phyloP scores from a whole-genome alignment of 2,797 vertebrate species.

The Serranus cabrilla region DNA sequence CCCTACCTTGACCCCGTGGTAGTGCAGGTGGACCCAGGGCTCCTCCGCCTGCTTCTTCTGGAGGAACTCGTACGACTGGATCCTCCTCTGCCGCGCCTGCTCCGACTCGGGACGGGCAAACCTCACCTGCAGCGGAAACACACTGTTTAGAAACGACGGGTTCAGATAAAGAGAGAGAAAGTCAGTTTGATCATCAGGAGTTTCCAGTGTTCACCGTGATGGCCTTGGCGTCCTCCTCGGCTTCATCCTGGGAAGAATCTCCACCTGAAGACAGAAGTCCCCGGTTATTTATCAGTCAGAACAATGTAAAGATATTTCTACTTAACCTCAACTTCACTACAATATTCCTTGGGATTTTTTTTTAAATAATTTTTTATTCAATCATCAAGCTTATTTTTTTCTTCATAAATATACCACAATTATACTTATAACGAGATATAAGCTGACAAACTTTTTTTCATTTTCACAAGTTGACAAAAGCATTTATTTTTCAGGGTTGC shows the following conservation, averaged over 20 bases:
- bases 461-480: too few species aligned
- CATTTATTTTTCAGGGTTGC: too few species aligned
- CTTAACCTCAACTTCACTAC: too few species aligned
- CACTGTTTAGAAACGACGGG: neutral
- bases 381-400: neutral
- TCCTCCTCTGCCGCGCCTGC: slow-evolving; percentile 94
- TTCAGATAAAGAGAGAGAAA: neutral
- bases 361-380: too few species aligned
- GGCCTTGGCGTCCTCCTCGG: slow-evolving; percentile 96
- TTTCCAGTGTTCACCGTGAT: slow-evolving; percentile 89
- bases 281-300: neutral
- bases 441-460: too few species aligned
- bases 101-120: slow-evolving; percentile 96
- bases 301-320: neutral
- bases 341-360: too few species aligned
- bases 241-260: slow-evolving; percentile 99
- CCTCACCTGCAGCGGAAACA: slow-evolving; percentile 85
- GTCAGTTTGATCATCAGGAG: neutral
- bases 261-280: slow-evolving; percentile 85
- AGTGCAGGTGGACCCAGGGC: slow-evolving; percentile 94
- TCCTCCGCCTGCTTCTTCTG: slow-evolving; percentile 98
- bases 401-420: neutral
- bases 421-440: too few species aligned
- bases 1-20: slow-evolving; percentile 89
- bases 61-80: slow-evolving; percentile 97